Percentiles rank a stretch among this genome's conserved stretches.
Evolutionary conservation across 2,113 vertebrate species (phyloP).

Genomic region (Pachyramphus minor): DNA sequence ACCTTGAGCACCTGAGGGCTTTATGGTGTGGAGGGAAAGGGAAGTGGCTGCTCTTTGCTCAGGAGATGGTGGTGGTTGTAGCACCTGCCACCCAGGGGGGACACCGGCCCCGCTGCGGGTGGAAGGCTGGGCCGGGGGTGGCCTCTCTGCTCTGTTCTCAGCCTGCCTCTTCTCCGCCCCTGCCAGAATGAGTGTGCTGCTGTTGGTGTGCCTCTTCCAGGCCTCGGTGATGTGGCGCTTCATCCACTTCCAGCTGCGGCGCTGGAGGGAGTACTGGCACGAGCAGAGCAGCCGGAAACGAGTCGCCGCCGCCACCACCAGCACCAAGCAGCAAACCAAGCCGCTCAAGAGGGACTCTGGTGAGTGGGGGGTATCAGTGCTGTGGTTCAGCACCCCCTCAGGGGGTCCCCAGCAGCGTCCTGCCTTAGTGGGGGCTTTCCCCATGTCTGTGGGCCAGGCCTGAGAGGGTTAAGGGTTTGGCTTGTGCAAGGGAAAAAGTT

Average conservation of each 20-base stretch:
- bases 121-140: background rate
- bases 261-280: slow-evolving; percentile 88
- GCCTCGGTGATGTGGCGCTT: slow-evolving; percentile 97
- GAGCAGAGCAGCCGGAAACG: slow-evolving; percentile 87
- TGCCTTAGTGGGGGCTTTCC: background rate
- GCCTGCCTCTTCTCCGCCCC: slow-evolving; percentile 31
- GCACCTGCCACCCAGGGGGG: fast-evolving
- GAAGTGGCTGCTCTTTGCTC: background rate
- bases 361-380: slow-evolving; percentile 54
- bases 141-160: slow-evolving; percentile 17
- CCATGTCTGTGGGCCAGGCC: fast-evolving
- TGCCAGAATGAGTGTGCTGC: slow-evolving; percentile 86
- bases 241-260: slow-evolving; percentile 94
- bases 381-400: background rate
- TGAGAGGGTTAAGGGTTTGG: background rate
- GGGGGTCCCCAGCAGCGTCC: background rate
- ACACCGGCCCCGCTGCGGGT: fast-evolving
- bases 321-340: slow-evolving; percentile 77
- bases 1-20: background rate
- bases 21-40: background rate
- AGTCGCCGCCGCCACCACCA: background rate
- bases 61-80: background rate
- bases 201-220: slow-evolving; percentile 89
- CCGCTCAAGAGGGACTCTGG: slow-evolving; percentile 85
- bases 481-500: background rate